Evolutionary conservation across 2,888 invertebrate species (phyloP).

Genomic region (Drosophila longiperda): DNA sequence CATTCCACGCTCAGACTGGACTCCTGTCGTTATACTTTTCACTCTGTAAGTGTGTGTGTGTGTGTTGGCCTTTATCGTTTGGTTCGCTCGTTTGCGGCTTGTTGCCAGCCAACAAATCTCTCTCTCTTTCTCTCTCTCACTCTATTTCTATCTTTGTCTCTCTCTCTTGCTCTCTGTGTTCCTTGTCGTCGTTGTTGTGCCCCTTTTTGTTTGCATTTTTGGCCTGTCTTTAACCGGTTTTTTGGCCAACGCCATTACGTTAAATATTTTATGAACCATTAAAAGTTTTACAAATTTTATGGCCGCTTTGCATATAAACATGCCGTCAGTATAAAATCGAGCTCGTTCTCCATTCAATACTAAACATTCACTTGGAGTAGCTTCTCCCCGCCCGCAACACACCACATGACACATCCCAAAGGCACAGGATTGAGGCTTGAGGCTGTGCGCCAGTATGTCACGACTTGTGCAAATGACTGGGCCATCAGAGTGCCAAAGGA

Average conservation of each 20-base stretch:
- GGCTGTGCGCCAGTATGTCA: slow-evolving; percentile 67
- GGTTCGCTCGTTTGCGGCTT: slow-evolving; percentile 69
- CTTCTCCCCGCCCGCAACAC: neutral
- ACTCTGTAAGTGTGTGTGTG: neutral
- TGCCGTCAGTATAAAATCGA: slow-evolving; percentile 43
- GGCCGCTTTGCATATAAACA: slow-evolving; percentile 77
- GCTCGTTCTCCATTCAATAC: slow-evolving; percentile 45
- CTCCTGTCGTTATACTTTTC: slow-evolving; percentile 3
- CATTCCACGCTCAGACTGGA: neutral
- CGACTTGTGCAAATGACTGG: slow-evolving; percentile 75
- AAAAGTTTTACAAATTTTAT: slow-evolving; percentile 81
- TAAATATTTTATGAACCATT: slow-evolving; percentile 82
- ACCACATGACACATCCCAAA: neutral
- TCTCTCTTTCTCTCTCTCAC: slow-evolving; percentile 6
- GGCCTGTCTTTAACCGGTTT: slow-evolving; percentile 73
- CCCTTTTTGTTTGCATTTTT: slow-evolving; percentile 36
- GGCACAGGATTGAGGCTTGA: slow-evolving; percentile 15
- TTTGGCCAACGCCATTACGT: slow-evolving; percentile 72
- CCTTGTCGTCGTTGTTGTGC: slow-evolving; percentile 25
- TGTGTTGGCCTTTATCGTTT: slow-evolving; percentile 37
- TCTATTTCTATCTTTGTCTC: neutral
- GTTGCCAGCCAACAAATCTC: slow-evolving; percentile 78
- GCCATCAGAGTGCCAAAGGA: slow-evolving; percentile 77
- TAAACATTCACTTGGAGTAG: slow-evolving; percentile 24
- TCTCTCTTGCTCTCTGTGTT: neutral